Evolutionary conservation across 2,888 invertebrate genomes (phyloP), one percentile per base, ranked within the genome.

Genomic region (Trichopria drosophilae): DNA sequence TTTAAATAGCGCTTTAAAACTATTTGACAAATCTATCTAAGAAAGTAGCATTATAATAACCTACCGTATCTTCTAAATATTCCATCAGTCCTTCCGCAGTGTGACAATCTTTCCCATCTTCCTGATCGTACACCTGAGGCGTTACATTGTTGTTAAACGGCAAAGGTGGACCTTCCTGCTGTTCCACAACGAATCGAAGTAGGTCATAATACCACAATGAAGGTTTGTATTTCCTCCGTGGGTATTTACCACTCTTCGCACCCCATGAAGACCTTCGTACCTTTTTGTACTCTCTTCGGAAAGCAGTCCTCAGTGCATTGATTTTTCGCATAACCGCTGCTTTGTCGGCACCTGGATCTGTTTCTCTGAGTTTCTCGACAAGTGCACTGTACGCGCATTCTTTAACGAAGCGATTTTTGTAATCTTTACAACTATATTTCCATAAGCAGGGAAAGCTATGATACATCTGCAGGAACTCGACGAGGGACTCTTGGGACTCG

Each of bases 201-300:
- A 57, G 45, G 3, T 62, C 61, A 43, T 61, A 62, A 20, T 62
- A 62, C 62, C 62, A 62, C 2, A 62, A 37, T 3, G 59, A 57
- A 0, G 61, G 51, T 20, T 18, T 45, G 37, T 59, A 59, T 12
- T 39, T 48, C 4, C 48, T 42, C 9, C 44, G 39, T 6, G 53
- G 50, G 20, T n/a, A 10, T 3, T 4, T 20, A n/a, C 3, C 10
- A 31, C 42, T 50, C 13, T 40, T 40, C 0, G 44, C 44, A 22
- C 41, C 43, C 9, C 26, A 28, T 16, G 46, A 51, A 2, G 56
- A 56, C 13, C 28, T 55, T 0, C 52, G 35, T 16, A 60, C 57
- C 24, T 59, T 62, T 19, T 59, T 61, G 42, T 53, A 58, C 31
- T 62, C 62, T 13, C 61, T 40, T 4, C 61, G 49, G 18, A 62